phyloP scores from a whole-genome alignment of 35 echinoderm and acorn worm genomes.

The Patiria miniata region DNA sequence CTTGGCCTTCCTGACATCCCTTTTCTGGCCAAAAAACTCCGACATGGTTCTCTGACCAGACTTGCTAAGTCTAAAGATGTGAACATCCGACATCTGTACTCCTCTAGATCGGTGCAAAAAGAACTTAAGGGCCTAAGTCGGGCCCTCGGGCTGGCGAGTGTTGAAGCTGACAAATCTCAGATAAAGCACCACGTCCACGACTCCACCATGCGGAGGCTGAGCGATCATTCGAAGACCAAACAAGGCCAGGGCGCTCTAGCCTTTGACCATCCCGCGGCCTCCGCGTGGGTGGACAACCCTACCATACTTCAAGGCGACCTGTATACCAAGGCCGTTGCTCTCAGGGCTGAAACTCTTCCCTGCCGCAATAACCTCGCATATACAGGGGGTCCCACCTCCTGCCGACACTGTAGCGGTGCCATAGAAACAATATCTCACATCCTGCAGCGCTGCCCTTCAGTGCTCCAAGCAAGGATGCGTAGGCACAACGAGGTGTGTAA shows the following conservation, averaged over 20 bases:
- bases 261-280: background rate
- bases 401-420: no score
- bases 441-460: no score
- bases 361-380: no score
- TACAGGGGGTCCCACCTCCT: no score
- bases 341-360: background rate
- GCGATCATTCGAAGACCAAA: background rate
- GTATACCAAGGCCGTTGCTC: background rate
- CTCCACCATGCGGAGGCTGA: background rate
- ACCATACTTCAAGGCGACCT: background rate
- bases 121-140: background rate
- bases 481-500: no score
- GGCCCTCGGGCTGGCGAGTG: background rate
- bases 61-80: no score
- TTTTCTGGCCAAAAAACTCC: no score
- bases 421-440: no score
- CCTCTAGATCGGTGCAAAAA: background rate
- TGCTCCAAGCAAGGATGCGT: no score
- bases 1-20: no score
- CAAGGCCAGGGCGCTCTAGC: slow-evolving; percentile 9
- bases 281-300: background rate
- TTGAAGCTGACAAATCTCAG: background rate
- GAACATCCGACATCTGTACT: no score
- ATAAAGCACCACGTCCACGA: background rate
- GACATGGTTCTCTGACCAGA: no score